Base-by-base conservation (phyloP, 2,113 vertebrate genomes). In the Castor canadensis region DNA sequence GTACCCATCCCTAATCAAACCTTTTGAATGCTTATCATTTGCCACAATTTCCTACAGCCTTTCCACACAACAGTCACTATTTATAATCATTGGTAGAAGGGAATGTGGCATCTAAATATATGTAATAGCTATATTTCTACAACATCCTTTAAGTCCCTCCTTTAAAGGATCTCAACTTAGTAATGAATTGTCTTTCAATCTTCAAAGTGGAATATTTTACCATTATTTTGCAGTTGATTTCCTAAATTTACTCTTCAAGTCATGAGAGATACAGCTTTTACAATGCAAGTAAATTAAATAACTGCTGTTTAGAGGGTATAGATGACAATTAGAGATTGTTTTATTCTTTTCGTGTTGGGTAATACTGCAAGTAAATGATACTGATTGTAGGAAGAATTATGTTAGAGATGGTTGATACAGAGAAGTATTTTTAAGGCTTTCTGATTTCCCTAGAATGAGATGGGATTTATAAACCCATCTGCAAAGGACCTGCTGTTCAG, bases 11-110 rank as follows among this genome's bases (percentile, higher is more conserved):
- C 86, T 96, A 64, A 95, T 97, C 79, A 92, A 97, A 92, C 62
- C 56, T 67, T 96, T 94, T 94, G 77, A 96, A 95, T 75, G 92
- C 93, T 97, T 98, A 97, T 97, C 97, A 83, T 79, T 67, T 71
- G 69, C 75, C 52, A 67, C 94, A 94, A 80, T 95, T 97, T 96
- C 96, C 96, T 96, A 92, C 86, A 72, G 92, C 45, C 71, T 96
- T 96, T 93, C 91, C 71, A 6, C 43, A 79, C 90, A 87, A 43
- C 66, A 38, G 28, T 64, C n/a, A 15, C 87, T 77, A 89, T 66
- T 94, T 95, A 76, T 94, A 88, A 88, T 92, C 91, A 24, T 96
- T 94, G 67, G 93, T 30, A 92, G 84, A 83, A 66, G 85, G 95
- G 91, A 77, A 93, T 83, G 96, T 71, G 54, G 75, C 67, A 1